Percentiles rank a stretch among this genome's conserved stretches.
Evolutionary conservation across 2,797 vertebrate genomes (phyloP).

Genomic region (Choloepus didactylus): DNA sequence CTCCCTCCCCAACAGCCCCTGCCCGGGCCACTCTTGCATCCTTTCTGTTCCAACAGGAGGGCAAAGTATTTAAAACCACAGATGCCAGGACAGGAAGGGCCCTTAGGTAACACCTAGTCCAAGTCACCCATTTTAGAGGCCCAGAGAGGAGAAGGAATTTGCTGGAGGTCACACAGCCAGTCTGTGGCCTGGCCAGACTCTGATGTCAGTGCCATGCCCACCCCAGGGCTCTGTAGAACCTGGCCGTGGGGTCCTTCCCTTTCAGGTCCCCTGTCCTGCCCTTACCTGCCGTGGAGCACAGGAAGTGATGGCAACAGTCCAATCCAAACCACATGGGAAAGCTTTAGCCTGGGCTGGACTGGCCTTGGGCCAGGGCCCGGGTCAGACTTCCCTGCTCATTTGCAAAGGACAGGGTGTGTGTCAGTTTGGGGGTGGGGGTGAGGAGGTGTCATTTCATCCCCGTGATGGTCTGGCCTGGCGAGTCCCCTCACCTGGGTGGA

Average conservation of each 20-base stretch:
- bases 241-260: not conserved
- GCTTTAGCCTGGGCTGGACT: slow-evolving; percentile 48
- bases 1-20: not conserved
- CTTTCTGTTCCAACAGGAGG: not conserved
- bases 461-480: not conserved
- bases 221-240: not conserved
- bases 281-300: not conserved
- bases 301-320: slow-evolving; percentile 55
- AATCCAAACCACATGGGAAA: slow-evolving; percentile 72
- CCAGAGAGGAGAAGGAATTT: not conserved
- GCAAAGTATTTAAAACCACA: not conserved
- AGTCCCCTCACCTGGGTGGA: not conserved
- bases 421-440: not conserved
- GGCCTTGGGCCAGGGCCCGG: slow-evolving; percentile 14
- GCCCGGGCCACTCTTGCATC: not conserved
- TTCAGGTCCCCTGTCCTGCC: not conserved
- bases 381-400: slow-evolving; percentile 27
- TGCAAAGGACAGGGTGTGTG: not conserved
- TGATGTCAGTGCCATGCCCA: not conserved
- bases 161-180: not conserved
- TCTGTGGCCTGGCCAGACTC: not conserved
- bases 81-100: not conserved
- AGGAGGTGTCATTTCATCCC: not conserved
- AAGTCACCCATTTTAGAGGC: not conserved
- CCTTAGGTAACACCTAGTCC: not conserved